Base-by-base conservation (phyloP, 2,113 vertebrate species). In the Cryptomyrus ogoouensis region DNA sequence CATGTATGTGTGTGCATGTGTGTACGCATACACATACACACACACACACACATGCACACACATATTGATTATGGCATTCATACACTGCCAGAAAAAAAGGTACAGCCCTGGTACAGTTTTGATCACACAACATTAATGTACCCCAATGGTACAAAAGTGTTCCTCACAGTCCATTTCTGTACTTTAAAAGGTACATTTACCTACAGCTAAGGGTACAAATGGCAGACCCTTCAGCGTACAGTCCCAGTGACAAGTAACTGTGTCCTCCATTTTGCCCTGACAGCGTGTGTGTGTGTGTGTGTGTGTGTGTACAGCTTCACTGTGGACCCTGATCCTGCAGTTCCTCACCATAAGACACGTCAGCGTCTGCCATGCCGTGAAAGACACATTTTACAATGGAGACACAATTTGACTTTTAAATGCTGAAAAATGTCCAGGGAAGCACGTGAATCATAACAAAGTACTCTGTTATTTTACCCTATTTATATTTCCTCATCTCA, bases 381-480 rank as follows among this genome's bases (percentile, higher is more conserved):
- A 96, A 96, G 97, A 96, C 95, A 97, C 95, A 96, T 95, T 95
- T 92, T 92, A 91, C 96, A 94, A 94, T 94, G 95, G 96, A 94
- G 95, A 97, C 97, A 96, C 98, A 98, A 98, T 97, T 97, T 97
- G 95, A 97, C 96, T 97, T 95, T 94, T 98, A 97, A 94, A 94
- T 94, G 94, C 92, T 91, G 91, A 92, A 96, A 94, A 94, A 91
- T 95, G 94, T 96, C 95, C 95, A 95, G 91, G 42, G 46, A 27
- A 27, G 46, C 39, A 66, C 4, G 58, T 95, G 97, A 99, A 98
- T 98, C 97, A 97, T 93, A 97, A 97, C 98, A 99, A 99, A 98
- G 95, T 97, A 96, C 95, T 91, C 97, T 92, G 97, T 97, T 97
- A 98, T 99, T 98, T 99, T 93, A 95, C 95, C 92, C 94, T 96